Evolutionary conservation across 2,113 vertebrate species (phyloP).

Genomic region (Cyanoramphus novaezelandiae): DNA sequence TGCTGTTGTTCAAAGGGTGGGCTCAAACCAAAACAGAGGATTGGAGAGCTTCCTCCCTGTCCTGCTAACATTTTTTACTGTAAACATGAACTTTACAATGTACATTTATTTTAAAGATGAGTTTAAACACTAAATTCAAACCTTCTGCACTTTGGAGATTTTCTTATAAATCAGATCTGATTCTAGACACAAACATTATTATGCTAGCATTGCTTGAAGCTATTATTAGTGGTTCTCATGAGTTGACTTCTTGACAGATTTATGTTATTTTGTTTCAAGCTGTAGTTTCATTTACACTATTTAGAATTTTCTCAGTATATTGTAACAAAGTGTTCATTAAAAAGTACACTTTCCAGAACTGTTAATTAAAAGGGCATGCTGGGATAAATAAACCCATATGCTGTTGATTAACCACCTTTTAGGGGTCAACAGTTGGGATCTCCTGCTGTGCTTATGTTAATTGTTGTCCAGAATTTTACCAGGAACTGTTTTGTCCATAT

Average conservation of each 20-base stretch:
- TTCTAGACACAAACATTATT: background rate
- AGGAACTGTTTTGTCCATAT: conserved; percentile 75
- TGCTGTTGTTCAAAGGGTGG: background rate
- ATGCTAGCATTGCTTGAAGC: background rate
- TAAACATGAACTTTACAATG: background rate
- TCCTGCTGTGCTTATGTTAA: conserved; percentile 73
- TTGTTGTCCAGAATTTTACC: conserved; percentile 73
- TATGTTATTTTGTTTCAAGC: conserved; percentile 24
- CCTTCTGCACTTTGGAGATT: background rate
- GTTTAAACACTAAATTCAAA: background rate
- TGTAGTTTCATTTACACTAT: conserved; percentile 40
- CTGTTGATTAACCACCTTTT: conserved; percentile 84
- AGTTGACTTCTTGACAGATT: background rate
- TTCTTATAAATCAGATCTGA: background rate
- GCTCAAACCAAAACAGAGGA: background rate
- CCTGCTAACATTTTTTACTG: background rate
- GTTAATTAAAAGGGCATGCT: conserved; percentile 81
- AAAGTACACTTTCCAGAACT: conserved; percentile 66
- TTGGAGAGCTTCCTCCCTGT: background rate
- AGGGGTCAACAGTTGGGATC: conserved; percentile 76
- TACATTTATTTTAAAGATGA: background rate
- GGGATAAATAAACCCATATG: conserved; percentile 84
- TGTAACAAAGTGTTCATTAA: conserved; percentile 41
- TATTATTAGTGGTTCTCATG: background rate
- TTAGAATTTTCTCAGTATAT: conserved; percentile 33